These are phyloP conservation scores for Bolinopsis microptera DNA, from an alignment of 37 sponge, comb jelly and placozoan species.

Conservation along the genomic window DNA sequence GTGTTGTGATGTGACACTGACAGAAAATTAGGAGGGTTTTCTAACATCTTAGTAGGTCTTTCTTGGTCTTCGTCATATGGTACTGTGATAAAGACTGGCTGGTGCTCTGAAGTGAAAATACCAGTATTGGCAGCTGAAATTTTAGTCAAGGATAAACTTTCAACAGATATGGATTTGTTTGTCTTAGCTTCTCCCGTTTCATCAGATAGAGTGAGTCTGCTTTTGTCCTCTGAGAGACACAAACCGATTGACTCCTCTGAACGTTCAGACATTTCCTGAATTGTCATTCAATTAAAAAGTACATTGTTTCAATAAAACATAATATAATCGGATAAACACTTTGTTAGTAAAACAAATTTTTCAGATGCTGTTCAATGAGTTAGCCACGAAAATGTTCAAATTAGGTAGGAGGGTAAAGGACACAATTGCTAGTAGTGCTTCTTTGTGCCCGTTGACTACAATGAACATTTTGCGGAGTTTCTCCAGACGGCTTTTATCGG, in stretches of 20 bases:
- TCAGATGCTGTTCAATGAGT: too few relatives aligned
- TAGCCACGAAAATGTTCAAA: too few relatives aligned
- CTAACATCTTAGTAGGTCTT: neutral
- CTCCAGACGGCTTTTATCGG: too few relatives aligned
- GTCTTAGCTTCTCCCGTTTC: conserved; percentile 30
- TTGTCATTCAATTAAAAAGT: too few relatives aligned
- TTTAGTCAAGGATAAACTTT: conserved; percentile 18
- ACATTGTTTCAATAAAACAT: too few relatives aligned
- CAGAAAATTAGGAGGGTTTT: neutral
- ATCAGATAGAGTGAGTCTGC: neutral
- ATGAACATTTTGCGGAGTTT: too few relatives aligned
- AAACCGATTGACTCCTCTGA: conserved; percentile 20
- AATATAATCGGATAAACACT: too few relatives aligned
- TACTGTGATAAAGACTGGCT: neutral
- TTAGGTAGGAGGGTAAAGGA: too few relatives aligned
- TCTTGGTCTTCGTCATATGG: neutral
- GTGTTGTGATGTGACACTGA: neutral
- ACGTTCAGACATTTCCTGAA: conserved; percentile 7
- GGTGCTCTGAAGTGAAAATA: neutral
- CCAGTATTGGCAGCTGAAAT: neutral
- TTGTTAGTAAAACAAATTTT: too few relatives aligned
- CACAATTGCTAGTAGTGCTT: too few relatives aligned
- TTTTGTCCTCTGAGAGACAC: neutral
- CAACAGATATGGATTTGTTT: neutral
- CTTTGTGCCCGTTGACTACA: too few relatives aligned